Evolutionary conservation across 2,888 invertebrate species (phyloP), one percentile per base, ranked within the genome.

Genomic region (Margaritifera margaritifera): DNA sequence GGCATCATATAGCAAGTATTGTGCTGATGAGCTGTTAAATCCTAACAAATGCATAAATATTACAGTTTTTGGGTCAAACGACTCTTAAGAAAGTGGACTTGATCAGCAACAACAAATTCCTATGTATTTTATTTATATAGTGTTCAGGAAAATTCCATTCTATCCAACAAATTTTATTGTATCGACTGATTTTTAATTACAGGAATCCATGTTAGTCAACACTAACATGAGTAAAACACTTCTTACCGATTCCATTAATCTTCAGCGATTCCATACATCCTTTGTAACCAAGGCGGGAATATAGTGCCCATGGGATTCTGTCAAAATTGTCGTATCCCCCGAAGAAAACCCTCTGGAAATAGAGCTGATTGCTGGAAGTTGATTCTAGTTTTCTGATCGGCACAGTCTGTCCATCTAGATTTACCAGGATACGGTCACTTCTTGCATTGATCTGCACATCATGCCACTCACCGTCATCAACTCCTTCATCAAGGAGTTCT

Each of bases 231-330:
- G 15, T 18, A 25, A 51, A 24, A 52, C 5, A 15, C 25, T 8
- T 63, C 71, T 59, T 69, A 74, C 77, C 72, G 22, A 65, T 65
- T 50, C 55, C 65, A 42, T 72, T 71, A 18, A 89, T 74, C 64
- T 80, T 70, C n/a, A 89, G 66, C 25, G 86, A 83, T 73, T 81
- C 81, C 19, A 89, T 63, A 65, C 89, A 89, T 0, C 89, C 89
- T 27, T 81, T 77, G 72, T 84, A 89, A 20, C 84, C 80, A 15
- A 82, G 70, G 15, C 84, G 64, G 6, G 86, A 83, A 83, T 86
- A 89, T 8, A 88, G 67, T 42, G 85, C 75, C 89, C 88, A 89
- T 3, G 89, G 88, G 25, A 86, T 66, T 11, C 64, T 61, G 8
- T 61, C n/a, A 54, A 66, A 75, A n/a, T 75, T 67, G 55, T 72